Evolutionary conservation across 2,888 invertebrate genomes (phyloP).

Genomic region (Catotricha subobsoleta): DNA sequence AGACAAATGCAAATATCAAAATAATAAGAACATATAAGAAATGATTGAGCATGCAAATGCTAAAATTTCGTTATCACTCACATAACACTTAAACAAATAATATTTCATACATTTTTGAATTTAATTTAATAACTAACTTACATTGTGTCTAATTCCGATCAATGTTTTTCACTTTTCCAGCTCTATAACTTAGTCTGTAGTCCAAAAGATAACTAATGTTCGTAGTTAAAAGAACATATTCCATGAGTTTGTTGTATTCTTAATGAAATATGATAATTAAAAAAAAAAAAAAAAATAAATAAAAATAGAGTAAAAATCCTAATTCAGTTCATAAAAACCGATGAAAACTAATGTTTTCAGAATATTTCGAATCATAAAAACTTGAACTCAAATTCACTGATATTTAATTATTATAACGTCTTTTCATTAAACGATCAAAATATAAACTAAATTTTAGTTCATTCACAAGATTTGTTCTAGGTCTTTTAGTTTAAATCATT

Average conservation of each 20-base stretch:
- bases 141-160: background rate
- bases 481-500: too few species aligned
- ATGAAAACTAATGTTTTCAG: background rate
- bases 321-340: background rate
- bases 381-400: too few species aligned
- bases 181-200: constrained; percentile 2
- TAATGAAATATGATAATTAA: background rate
- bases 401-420: too few species aligned
- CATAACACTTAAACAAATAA: too few species aligned
- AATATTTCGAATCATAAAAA: background rate
- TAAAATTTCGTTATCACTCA: too few species aligned
- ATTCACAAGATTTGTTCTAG: too few species aligned
- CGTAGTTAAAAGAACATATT: constrained; percentile 4
- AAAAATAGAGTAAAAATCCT: background rate
- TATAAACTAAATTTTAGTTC: too few species aligned
- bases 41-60: too few species aligned
- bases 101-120: background rate
- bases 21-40: too few species aligned
- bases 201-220: constrained; percentile 7
- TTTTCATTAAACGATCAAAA: too few species aligned
- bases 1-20: too few species aligned
- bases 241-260: constrained; percentile 4
- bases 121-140: background rate
- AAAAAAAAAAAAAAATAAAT: background rate
- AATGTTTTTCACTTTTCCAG: constrained; percentile 1